Percentiles rank a stretch among this genome's conserved stretches.
phyloP scores from a whole-genome alignment of 2,113 vertebrate species.

The Hemichromis elongatus region DNA sequence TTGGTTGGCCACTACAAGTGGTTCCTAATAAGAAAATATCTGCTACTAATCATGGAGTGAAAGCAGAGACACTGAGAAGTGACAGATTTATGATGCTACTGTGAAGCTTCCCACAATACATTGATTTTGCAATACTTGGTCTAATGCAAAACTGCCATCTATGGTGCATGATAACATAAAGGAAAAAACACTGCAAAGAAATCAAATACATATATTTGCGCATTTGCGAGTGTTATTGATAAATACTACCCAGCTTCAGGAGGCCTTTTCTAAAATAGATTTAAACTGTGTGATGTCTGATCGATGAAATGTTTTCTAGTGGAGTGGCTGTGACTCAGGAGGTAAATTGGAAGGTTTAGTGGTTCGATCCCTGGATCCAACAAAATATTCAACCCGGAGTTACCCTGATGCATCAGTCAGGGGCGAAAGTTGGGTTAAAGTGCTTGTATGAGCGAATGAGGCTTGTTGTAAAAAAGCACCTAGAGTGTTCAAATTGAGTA shows the following conservation, averaged over 20 bases:
- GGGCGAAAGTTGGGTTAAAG: background rate
- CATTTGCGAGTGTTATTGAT: background rate
- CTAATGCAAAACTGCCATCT: background rate
- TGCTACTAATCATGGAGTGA: background rate
- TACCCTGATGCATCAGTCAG: background rate
- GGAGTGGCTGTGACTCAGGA: background rate
- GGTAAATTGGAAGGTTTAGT: background rate
- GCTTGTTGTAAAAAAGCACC: background rate
- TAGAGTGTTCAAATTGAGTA: background rate
- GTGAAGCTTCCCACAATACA: rapidly evolving
- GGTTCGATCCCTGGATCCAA: background rate
- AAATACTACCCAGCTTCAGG: background rate
- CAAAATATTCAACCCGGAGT: background rate
- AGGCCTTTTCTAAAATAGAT: background rate
- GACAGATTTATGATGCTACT: background rate
- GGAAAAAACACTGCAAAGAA: background rate
- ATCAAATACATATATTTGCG: rapidly evolving
- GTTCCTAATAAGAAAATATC: background rate
- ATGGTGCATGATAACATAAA: rapidly evolving
- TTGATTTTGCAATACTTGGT: background rate
- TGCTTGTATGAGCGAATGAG: background rate
- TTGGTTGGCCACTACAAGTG: background rate
- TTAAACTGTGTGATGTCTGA: background rate
- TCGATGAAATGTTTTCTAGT: background rate
- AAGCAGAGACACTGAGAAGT: background rate